Base-by-base conservation (phyloP, 2,888 invertebrate genomes). In the Axea sp. region DNA sequence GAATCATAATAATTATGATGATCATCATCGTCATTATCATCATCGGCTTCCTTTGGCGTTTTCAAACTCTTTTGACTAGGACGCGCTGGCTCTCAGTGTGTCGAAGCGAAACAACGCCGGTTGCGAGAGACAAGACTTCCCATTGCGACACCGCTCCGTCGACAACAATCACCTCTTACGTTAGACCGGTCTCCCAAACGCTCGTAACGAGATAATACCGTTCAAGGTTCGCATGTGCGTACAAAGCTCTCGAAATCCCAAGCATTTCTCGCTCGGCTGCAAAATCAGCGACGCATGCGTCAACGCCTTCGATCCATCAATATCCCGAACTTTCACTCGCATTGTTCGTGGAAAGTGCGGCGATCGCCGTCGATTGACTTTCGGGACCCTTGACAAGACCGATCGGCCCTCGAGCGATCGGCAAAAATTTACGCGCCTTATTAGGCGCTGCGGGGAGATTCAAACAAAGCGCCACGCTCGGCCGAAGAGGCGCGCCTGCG, bases 91-190 rank as follows among this genome's bases (percentile, higher is more conserved):
- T 77, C 75, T 77, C 78, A 77, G 79, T 77, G 78, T 81, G 81
- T 77, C 83, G 81, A 83, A 81, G 83, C 84, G 84, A 84, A 81
- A 83, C 84, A 82, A 75, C 74, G 68, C 72, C 77, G 77, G 76
- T 83, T 81, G 82, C 82, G 81, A 83, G 84, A 86, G 83, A 84
- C 82, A 81, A 85, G 82, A 87, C 86, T 87, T 87, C 87, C 86
- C 83, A 87, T 87, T 87, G 83, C 86, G 81, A 86, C 85, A 86
- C 76, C 76, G 77, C 73, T 67, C 67, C 72, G 80, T 81, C 83
- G 81, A 84, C 84, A 86, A 87, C 85, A 84, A 87, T 86, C 84
- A 84, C 82, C 81, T 83, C 82, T 84, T 84, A 81, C 81, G 81
- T 77, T 81, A 80, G 76, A 71, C 76, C 73, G 78, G 73, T 78